Conservation (phyloP, 2,797 vertebrate species). For the Psittacula echo region DNA sequence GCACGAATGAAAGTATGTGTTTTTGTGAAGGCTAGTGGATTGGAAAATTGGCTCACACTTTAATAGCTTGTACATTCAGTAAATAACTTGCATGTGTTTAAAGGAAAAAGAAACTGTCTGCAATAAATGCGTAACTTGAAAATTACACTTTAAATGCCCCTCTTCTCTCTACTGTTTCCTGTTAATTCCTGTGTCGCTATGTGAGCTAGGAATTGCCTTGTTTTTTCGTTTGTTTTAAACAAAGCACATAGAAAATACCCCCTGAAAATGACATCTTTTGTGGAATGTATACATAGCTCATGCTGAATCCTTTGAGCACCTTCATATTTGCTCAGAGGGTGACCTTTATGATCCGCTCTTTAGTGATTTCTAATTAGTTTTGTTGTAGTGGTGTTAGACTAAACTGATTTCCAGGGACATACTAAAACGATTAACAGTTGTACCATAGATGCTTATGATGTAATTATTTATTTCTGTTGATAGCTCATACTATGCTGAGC, state of each 20-base stretch:
- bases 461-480: constrained; percentile 1
- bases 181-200: not conserved
- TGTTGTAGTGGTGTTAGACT: not conserved
- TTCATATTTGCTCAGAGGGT: not conserved
- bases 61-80: not conserved
- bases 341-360: not conserved
- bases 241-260: not conserved
- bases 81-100: not conserved
- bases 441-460: not conserved
- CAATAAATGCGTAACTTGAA: not conserved
- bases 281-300: not conserved
- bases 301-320: not conserved
- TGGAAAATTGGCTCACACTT: not conserved
- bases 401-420: not conserved
- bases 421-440: not conserved
- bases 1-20: constrained; percentile 89
- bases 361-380: not conserved
- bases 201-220: not conserved
- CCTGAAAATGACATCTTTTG: not conserved
- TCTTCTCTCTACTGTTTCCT: not conserved
- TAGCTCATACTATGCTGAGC: not conserved
- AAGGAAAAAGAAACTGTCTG: not conserved
- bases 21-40: not conserved
- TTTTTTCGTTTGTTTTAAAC: not conserved
- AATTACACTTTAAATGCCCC: not conserved